phyloP scores from a whole-genome alignment of 1,140 invertebrate genomes.

The Mercenaria mercenaria region DNA sequence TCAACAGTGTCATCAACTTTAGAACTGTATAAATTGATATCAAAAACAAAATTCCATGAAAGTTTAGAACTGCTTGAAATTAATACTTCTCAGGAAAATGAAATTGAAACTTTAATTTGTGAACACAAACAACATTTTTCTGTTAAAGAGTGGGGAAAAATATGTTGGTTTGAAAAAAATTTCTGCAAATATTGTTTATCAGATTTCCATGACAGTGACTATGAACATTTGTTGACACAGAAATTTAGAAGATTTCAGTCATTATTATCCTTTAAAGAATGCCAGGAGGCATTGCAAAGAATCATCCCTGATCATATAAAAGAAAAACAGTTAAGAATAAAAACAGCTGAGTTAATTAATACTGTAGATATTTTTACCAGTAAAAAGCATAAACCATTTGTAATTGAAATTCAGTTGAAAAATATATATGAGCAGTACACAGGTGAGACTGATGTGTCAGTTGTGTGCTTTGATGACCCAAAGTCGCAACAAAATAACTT shows the following conservation, averaged over 20 bases:
- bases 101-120: constrained; percentile 1
- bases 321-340: background rate
- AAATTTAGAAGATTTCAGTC: background rate
- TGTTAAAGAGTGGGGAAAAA: background rate
- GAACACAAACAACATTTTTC: background rate
- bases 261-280: background rate
- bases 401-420: background rate
- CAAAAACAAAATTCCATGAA: background rate
- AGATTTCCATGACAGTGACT: background rate
- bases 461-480: background rate
- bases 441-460: background rate
- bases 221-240: background rate
- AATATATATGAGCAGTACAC: background rate
- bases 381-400: background rate
- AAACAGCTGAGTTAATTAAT: background rate
- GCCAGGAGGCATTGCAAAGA: background rate
- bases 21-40: background rate
- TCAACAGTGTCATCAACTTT: background rate
- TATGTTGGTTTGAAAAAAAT: background rate
- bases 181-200: background rate
- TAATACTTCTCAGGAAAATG: background rate
- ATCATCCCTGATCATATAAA: background rate
- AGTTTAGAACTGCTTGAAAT: background rate
- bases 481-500: background rate
- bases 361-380: background rate